phyloP scores from a whole-genome alignment of 2,888 invertebrate genomes.

The Loripinus fragilis region DNA sequence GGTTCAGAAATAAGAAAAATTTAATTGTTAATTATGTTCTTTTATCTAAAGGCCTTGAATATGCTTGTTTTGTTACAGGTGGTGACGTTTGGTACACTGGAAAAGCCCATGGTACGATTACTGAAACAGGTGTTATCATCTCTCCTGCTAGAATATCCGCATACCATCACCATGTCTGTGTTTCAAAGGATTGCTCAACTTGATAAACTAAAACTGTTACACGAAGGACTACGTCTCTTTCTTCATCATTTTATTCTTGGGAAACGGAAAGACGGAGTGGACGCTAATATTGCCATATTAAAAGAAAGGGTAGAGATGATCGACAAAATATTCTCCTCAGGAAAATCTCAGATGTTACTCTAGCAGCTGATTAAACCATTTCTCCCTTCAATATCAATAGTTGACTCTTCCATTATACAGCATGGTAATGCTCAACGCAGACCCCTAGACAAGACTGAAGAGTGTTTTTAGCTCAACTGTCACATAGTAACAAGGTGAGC shows the following conservation, averaged over 20 bases:
- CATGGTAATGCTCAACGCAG: too few species aligned
- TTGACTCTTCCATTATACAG: too few species aligned
- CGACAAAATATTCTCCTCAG: slow-evolving; percentile 60
- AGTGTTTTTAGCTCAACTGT: too few species aligned
- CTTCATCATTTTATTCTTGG: slow-evolving; percentile 93
- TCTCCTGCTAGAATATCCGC: slow-evolving; percentile 88
- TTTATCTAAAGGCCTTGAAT: too few species aligned
- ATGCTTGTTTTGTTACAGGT: slow-evolving; percentile 86
- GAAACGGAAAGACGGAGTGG: slow-evolving; percentile 60
- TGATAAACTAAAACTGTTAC: slow-evolving; percentile 89
- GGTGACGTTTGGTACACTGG: slow-evolving; percentile 93
- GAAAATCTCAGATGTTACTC: slow-evolving; percentile 53
- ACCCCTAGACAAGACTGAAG: too few species aligned
- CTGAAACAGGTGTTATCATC: slow-evolving; percentile 91
- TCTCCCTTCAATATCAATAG: too few species aligned
- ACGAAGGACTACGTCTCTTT: slow-evolving; percentile 93
- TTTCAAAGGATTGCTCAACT: slow-evolving; percentile 90
- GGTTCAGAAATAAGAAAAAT: too few species aligned
- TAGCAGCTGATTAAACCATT: slow-evolving; percentile 15
- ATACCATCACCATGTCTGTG: slow-evolving; percentile 86
- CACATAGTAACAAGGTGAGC: too few species aligned
- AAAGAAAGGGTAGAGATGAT: slow-evolving; percentile 66
- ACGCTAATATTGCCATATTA: slow-evolving; percentile 46
- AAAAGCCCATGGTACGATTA: slow-evolving; percentile 91
- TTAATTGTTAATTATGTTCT: too few species aligned